A percentile compares a stretch with the other conserved stretches of the same genome.
Conservation (phyloP, 2,113 vertebrate genomes). For the Corynorhinus townsendii region DNA sequence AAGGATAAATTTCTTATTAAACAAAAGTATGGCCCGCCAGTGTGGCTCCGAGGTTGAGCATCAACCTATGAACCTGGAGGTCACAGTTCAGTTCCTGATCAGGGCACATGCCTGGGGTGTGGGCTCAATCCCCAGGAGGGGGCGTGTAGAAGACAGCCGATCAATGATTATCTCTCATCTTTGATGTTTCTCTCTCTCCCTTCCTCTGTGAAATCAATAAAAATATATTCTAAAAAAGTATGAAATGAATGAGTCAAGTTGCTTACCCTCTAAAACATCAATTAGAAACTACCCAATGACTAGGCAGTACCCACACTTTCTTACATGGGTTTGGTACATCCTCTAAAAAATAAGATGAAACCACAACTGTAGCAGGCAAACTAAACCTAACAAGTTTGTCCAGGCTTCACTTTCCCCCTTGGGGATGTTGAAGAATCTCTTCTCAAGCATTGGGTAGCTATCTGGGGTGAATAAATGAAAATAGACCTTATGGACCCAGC, state of each 20-base stretch:
- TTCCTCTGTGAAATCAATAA: no score
- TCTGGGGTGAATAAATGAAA: background rate
- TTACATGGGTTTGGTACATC: background rate
- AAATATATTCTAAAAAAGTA: no score
- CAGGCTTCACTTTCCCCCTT: background rate
- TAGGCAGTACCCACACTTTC: background rate
- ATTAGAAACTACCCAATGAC: rapidly evolving
- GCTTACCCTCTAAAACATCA: background rate
- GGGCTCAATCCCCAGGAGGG: no score
- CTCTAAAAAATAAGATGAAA: background rate
- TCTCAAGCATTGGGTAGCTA: background rate
- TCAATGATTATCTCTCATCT: no score
- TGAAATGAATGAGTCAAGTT: background rate
- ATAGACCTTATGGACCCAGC: background rate
- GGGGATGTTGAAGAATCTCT: background rate
- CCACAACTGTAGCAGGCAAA: background rate
- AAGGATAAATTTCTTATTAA: background rate
- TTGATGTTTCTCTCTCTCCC: no score
- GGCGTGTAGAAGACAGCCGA: no score
- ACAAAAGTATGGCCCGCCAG: background rate
- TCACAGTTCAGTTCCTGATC: no score
- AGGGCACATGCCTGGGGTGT: no score
- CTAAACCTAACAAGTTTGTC: background rate
- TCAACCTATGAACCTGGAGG: no score
- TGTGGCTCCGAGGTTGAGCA: no score